Percentiles rank a stretch among this genome's conserved stretches.
Evolutionary conservation across 2,113 vertebrate species (phyloP).

Genomic region (Colius striatus): DNA sequence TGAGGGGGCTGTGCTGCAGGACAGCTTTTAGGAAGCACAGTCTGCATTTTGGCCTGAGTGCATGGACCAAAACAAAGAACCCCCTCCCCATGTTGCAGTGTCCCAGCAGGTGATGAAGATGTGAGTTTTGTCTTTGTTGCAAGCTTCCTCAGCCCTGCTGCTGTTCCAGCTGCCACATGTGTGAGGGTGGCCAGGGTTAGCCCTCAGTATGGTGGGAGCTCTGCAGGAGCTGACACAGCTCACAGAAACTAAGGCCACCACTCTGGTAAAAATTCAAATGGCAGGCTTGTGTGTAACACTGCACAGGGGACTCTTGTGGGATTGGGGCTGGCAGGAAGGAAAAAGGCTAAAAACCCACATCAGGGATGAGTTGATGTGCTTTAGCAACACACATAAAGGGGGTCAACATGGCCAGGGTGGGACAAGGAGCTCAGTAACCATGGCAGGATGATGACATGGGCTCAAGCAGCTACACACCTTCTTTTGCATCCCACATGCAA

Average conservation of each 20-base stretch:
- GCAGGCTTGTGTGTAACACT: background rate
- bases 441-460: accelerated
- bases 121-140: background rate
- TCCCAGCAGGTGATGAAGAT: background rate
- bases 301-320: accelerated
- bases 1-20: accelerated
- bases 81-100: accelerated
- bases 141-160: background rate
- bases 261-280: background rate
- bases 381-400: background rate
- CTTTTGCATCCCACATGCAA: background rate
- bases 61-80: background rate
- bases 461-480: background rate
- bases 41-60: background rate
- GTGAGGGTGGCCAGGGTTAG: accelerated
- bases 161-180: background rate
- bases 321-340: background rate
- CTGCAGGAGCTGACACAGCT: background rate
- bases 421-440: accelerated
- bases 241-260: accelerated
- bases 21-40: background rate
- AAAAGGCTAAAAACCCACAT: accelerated
- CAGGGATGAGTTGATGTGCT: background rate
- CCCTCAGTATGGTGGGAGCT: background rate
- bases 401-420: accelerated